Conservation (phyloP, 1,140 invertebrate species). For the Euura lappo region DNA sequence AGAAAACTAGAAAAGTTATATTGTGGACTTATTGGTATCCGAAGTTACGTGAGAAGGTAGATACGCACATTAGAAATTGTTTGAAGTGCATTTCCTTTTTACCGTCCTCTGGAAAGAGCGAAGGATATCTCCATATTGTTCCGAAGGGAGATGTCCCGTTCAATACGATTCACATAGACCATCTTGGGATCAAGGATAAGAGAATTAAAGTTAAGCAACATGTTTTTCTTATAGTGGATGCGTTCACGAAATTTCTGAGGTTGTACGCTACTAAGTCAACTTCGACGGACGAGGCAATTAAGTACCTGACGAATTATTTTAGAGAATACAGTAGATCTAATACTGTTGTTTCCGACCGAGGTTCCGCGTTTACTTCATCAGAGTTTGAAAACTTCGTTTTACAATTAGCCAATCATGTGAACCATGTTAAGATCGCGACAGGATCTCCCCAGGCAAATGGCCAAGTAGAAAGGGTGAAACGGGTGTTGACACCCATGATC, state of each 20-base stretch:
- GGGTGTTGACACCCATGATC: slow-evolving; percentile 20
- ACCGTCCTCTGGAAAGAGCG: slow-evolving; percentile 23
- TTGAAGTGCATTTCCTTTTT: slow-evolving; percentile 36
- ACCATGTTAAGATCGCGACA: slow-evolving; percentile 28
- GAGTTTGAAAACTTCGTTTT: slow-evolving; percentile 31
- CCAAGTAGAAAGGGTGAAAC: slow-evolving; percentile 12
- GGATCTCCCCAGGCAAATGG: slow-evolving; percentile 16
- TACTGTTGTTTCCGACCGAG: slow-evolving; percentile 34
- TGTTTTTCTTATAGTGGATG: slow-evolving; percentile 30
- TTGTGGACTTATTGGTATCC: slow-evolving; percentile 35
- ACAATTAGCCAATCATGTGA: slow-evolving; percentile 18
- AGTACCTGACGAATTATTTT: slow-evolving; percentile 25
- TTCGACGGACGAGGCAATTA: slow-evolving; percentile 22
- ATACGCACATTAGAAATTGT: slow-evolving; percentile 28
- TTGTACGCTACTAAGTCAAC: slow-evolving; percentile 27
- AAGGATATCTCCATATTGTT: slow-evolving; percentile 39
- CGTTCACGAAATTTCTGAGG: slow-evolving; percentile 35
- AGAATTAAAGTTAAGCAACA: slow-evolving; percentile 18
- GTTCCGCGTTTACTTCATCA: slow-evolving; percentile 32
- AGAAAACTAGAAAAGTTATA: slow-evolving; percentile 31
- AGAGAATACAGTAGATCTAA: slow-evolving; percentile 28
- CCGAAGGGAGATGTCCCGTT: slow-evolving; percentile 36
- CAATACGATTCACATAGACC: slow-evolving; percentile 36
- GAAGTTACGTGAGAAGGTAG: slow-evolving; percentile 18
- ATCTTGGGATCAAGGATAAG: slow-evolving; percentile 37